Conservation (phyloP, 2,888 invertebrate genomes). For the Julus scandinavius region DNA sequence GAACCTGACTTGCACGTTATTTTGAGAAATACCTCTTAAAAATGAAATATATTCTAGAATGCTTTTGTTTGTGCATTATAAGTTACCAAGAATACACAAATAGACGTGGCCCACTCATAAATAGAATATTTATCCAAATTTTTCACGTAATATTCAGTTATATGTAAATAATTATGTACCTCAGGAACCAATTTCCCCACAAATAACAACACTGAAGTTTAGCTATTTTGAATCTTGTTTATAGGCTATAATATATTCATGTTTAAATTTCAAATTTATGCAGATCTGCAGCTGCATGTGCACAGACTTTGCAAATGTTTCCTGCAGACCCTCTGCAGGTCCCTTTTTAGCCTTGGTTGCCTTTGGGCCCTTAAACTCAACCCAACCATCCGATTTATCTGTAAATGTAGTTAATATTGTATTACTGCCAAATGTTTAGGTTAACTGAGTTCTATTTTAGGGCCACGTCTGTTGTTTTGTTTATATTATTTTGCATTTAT, state of each 20-base stretch:
- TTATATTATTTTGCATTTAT: neutral
- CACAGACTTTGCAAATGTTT: neutral
- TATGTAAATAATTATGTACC: neutral
- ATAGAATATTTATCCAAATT: neutral
- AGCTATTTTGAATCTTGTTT: no score
- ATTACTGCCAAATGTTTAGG: neutral
- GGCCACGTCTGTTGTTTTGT: conserved; percentile 22
- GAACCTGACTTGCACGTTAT: neutral
- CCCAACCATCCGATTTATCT: neutral
- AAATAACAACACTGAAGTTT: no score
- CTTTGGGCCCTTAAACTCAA: neutral
- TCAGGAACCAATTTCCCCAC: no score
- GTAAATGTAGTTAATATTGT: neutral
- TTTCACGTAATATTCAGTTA: neutral
- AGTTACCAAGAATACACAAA: neutral
- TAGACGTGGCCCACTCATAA: neutral
- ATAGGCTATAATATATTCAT: no score
- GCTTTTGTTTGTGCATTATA: neutral
- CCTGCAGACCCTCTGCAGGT: no score
- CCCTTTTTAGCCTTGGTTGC: no score
- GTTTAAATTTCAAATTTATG: no score
- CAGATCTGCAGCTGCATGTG: no score
- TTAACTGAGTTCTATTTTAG: neutral
- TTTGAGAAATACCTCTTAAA: neutral
- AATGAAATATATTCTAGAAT: no score